Percentiles rank a stretch among this genome's conserved stretches.
These are phyloP conservation scores for Trichogramma pretiosum DNA, from an alignment of 1,140 invertebrate species.

Conservation along the genomic window DNA sequence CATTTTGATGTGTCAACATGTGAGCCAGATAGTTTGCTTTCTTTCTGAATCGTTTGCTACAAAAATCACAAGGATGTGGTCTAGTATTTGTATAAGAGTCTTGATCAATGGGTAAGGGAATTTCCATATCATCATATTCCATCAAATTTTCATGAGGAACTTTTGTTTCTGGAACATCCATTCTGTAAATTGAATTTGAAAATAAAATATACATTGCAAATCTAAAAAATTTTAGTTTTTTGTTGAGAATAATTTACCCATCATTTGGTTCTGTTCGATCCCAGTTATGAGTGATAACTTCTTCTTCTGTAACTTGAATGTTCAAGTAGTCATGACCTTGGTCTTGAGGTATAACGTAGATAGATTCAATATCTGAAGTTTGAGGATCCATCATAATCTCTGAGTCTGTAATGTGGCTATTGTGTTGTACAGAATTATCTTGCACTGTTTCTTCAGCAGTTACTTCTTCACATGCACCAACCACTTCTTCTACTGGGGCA, in stretches of 20 bases:
- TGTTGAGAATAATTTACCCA: conserved; percentile 43
- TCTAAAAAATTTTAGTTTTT: conserved; percentile 6
- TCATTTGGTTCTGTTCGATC: conserved; percentile 60
- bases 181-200: conserved; percentile 31
- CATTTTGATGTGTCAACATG: conserved; percentile 74
- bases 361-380: conserved; percentile 40
- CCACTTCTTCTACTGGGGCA: conserved; percentile 38
- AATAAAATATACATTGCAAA: conserved; percentile 3
- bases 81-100: conserved; percentile 69
- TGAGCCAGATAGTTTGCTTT: conserved; percentile 75
- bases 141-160: conserved; percentile 45
- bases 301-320: conserved; percentile 64
- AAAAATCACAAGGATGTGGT: conserved; percentile 80
- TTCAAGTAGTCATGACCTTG: conserved; percentile 48
- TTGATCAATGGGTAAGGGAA: conserved; percentile 69
- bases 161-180: conserved; percentile 54
- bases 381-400: conserved; percentile 41
- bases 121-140: conserved; percentile 61
- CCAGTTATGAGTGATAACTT: conserved; percentile 71
- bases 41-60: conserved; percentile 69
- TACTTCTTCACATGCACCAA: conserved; percentile 43
- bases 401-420: conserved; percentile 19
- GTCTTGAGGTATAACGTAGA: conserved; percentile 42
- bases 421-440: conserved; percentile 35
- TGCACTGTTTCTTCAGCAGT: conserved; percentile 45